Percentiles rank a stretch among this genome's conserved stretches.
Conservation (phyloP, 2,888 invertebrate species). For the Ormyrus nitidulus region DNA sequence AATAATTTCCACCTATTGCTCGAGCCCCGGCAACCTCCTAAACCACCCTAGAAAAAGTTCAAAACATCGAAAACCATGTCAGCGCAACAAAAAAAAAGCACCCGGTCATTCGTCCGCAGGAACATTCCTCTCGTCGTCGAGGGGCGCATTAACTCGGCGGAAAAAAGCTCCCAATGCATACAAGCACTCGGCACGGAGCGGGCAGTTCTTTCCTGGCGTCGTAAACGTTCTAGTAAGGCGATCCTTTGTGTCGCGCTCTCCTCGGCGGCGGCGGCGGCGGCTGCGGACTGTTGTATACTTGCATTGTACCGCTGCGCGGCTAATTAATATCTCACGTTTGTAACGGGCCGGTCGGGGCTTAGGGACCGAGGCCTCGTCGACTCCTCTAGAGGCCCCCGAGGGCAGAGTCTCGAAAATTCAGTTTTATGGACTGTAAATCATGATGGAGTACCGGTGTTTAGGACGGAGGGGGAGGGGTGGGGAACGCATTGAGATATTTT, state of each 20-base stretch:
- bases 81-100: no score
- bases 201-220: conserved; percentile 19
- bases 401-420: conserved; percentile 45
- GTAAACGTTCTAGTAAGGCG: conserved; percentile 25
- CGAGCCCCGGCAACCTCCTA: no score
- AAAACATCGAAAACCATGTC: neutral
- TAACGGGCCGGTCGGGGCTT: conserved; percentile 38
- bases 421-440: conserved; percentile 57
- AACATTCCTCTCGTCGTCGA: no score
- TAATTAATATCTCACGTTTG: conserved; percentile 57
- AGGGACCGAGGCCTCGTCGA: conserved; percentile 3
- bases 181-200: neutral
- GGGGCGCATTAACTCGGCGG: neutral
- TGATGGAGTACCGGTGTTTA: conserved; percentile 11
- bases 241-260: conserved; percentile 37
- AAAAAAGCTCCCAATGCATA: neutral
- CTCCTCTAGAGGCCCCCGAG: neutral
- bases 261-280: neutral
- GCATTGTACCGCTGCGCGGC: conserved; percentile 40
- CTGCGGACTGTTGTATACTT: neutral
- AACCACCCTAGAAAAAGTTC: neutral
- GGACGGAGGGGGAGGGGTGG: neutral
- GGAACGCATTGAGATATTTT: conserved; percentile 45
- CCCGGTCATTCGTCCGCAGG: no score
- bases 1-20: no score